Base-by-base conservation (phyloP, 2,113 vertebrate species). In the Muntiacus muntjak region DNA sequence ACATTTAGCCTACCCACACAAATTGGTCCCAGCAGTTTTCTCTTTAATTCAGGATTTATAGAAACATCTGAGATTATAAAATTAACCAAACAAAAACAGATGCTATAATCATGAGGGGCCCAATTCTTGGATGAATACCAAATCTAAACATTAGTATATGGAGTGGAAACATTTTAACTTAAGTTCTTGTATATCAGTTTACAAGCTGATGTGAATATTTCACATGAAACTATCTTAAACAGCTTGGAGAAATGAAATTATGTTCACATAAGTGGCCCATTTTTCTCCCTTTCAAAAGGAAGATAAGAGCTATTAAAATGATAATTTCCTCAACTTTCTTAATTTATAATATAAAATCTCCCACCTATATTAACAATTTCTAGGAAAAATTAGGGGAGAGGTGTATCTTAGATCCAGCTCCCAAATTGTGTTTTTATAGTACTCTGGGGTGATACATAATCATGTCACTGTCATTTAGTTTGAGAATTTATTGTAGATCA, bases 1-100 rank as follows among this genome's bases (percentile, higher is more conserved):
- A 82, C 92, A 92, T 88, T 95, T 92, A 78, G 79, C 64, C 50
- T 95, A 76, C 83, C 95, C 97, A 97, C 94, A 96, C 89, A 98
- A 98, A 97, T 92, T 96, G 98, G 97, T 96, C 97, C 96, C 97
- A 98, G 97, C 92, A 98, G 98, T 95, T 96, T 97, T 97, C 96
- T 98, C 96, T 98, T 98, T 98, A 98, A 98, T 98, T 98, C 97
- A 95, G 94, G 95, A 98, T 98, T 98, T 98, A 98, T 98, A 97
- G 97, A 98, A 98, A 98, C 98, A 98, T 98, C 97, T 98, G 97
- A 98, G 97, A 98, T 98, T 98, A 97, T 98, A 98, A 98, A 98
- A 98, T 98, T 97, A 98, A 98, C 95, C 95, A 96, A 98, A 98
- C 97, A 97, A 97, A 98, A 98, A 98, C 98, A 98, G 98, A 98